Evolutionary conservation across 2,888 invertebrate species (phyloP).

Genomic region (Ormyrus thymus): DNA sequence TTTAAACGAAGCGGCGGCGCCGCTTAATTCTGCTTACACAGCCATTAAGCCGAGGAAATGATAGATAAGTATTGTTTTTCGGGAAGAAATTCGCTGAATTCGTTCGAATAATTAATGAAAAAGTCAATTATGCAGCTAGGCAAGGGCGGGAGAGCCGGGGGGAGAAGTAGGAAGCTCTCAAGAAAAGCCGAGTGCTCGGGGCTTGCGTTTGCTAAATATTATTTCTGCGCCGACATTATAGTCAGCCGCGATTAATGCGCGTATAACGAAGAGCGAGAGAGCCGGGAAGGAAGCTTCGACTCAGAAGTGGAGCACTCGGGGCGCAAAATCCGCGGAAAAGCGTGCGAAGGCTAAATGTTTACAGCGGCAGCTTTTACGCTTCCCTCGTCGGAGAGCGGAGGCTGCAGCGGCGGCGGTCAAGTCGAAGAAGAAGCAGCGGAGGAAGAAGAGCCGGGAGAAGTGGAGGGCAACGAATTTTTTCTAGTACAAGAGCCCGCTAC

Average conservation of each 20-base stretch:
- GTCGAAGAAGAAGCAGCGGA: constrained; percentile 18
- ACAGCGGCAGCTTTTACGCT: constrained; percentile 47
- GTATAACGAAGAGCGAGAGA: constrained; percentile 32
- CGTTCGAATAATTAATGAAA: too few species aligned
- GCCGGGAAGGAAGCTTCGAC: constrained; percentile 4
- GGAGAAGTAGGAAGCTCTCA: too few species aligned
- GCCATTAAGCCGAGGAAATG: too few species aligned
- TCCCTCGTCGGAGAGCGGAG: background rate
- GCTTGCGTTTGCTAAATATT: constrained; percentile 32
- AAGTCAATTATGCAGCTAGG: too few species aligned
- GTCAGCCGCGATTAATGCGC: constrained; percentile 41
- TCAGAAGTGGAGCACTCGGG: constrained; percentile 18
- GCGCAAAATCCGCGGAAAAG: constrained; percentile 49
- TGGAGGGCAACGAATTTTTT: constrained; percentile 31
- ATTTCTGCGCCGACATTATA: constrained; percentile 18
- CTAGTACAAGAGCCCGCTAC: background rate
- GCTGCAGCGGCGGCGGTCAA: background rate
- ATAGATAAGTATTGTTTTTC: too few species aligned
- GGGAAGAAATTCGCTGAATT: too few species aligned
- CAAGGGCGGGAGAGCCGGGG: too few species aligned
- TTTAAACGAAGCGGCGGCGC: too few species aligned
- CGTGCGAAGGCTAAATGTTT: constrained; percentile 46
- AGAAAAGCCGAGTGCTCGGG: background rate
- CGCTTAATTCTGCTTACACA: too few species aligned
- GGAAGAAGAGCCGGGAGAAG: constrained; percentile 14